Evolutionary conservation across 2,888 invertebrate species (phyloP).

Genomic region (Ornithoptera priamus): DNA sequence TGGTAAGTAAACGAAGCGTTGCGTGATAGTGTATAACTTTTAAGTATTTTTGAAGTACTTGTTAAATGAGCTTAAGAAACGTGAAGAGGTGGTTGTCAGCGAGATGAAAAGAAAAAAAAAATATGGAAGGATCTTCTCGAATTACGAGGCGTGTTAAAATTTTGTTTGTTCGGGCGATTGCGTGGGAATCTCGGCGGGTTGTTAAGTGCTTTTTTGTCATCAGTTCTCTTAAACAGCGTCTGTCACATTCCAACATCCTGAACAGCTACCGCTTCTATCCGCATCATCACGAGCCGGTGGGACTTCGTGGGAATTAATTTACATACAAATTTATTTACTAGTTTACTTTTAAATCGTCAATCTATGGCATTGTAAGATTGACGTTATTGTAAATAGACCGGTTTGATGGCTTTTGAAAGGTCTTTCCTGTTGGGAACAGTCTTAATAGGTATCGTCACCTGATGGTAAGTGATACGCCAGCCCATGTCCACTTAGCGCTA

Average conservation of each 20-base stretch:
- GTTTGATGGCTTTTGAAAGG: no score
- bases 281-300: conserved; percentile 5
- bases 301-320: neutral
- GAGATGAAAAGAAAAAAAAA: conserved; percentile 1
- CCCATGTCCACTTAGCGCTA: no score
- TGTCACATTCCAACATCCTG: neutral
- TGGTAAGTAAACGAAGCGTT: no score
- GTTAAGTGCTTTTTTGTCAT: conserved; percentile 19
- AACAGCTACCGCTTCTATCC: neutral
- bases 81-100: conserved; percentile 14
- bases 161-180: conserved; percentile 22
- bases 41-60: no score
- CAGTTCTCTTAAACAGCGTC: neutral
- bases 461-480: no score
- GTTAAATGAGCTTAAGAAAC: neutral
- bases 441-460: no score
- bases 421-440: no score
- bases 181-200: conserved; percentile 15
- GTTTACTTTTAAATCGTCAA: no score
- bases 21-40: no score
- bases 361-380: no score
- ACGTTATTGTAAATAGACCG: no score
- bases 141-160: conserved; percentile 23
- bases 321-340: no score
- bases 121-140: conserved; percentile 19